Percentiles rank a stretch among this genome's conserved stretches.
Conservation (phyloP, 1,140 invertebrate genomes). For the Cylas formicarius region DNA sequence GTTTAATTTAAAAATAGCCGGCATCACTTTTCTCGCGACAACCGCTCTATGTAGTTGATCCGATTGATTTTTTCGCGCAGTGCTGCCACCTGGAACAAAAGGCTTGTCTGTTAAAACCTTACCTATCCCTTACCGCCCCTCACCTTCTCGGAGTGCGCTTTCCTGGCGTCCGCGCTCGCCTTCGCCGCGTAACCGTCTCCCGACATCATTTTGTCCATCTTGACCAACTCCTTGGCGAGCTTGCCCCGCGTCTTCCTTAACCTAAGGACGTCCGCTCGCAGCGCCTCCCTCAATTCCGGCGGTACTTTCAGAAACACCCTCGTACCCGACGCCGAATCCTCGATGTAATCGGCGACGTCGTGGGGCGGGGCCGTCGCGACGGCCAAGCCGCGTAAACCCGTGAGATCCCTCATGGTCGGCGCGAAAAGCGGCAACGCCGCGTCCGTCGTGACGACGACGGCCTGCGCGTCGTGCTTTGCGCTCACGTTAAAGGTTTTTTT, state of each 20-base stretch:
- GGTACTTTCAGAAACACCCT: slow-evolving; percentile 29
- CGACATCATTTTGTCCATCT: slow-evolving; percentile 35
- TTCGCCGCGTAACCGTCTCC: slow-evolving; percentile 35
- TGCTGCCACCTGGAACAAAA: slow-evolving; percentile 8
- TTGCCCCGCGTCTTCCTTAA: slow-evolving; percentile 39
- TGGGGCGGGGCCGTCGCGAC: neutral
- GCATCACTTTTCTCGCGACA: no score
- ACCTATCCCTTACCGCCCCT: slow-evolving; percentile 6
- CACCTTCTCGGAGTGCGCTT: slow-evolving; percentile 29
- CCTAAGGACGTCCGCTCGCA: slow-evolving; percentile 31
- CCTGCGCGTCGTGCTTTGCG: no score
- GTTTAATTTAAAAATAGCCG: no score
- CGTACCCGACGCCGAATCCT: slow-evolving; percentile 22
- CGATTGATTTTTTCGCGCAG: slow-evolving; percentile 11
- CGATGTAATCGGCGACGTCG: slow-evolving; percentile 13
- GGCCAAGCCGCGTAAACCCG: neutral
- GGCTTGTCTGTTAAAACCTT: neutral
- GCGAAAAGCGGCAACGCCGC: no score
- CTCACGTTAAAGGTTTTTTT: slow-evolving; percentile 54
- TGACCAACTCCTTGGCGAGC: slow-evolving; percentile 39
- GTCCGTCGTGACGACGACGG: no score
- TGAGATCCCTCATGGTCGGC: neutral
- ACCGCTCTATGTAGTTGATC: slow-evolving; percentile 11
- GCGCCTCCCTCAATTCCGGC: slow-evolving; percentile 18
- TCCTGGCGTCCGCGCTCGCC: slow-evolving; percentile 28